Conservation (phyloP, 2,888 invertebrate species). For the Pseudococcus viburni region DNA sequence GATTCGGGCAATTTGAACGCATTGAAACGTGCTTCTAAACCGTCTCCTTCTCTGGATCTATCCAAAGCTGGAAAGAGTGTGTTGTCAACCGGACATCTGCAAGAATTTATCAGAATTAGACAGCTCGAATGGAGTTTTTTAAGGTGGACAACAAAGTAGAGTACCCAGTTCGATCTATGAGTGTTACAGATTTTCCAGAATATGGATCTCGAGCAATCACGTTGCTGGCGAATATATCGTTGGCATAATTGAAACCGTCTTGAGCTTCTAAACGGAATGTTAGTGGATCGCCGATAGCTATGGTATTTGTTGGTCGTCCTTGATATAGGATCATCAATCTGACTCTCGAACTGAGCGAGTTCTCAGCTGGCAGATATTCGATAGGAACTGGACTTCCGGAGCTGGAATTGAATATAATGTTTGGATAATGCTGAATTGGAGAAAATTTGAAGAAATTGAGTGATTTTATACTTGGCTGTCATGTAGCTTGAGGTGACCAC, state of each 20-base stretch:
- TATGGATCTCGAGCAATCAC: conserved; percentile 94
- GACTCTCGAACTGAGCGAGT: conserved; percentile 90
- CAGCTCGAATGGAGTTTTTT: neutral
- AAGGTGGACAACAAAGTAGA: neutral
- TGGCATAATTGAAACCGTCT: conserved; percentile 89
- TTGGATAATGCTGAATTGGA: neutral
- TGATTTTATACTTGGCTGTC: conserved; percentile 83
- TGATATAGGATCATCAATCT: conserved; percentile 89
- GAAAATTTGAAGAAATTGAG: neutral
- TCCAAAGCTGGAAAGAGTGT: conserved; percentile 93
- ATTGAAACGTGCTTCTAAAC: conserved; percentile 91
- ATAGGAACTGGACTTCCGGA: conserved; percentile 94
- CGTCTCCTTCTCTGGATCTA: conserved; percentile 87
- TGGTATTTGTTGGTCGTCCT: conserved; percentile 91
- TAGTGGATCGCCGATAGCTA: conserved; percentile 92
- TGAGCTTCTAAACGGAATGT: conserved; percentile 91
- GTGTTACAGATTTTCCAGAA: conserved; percentile 88
- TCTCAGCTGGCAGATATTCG: conserved; percentile 92
- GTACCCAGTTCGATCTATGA: conserved; percentile 91
- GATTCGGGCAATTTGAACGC: conserved; percentile 96
- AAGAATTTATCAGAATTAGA: conserved; percentile 68
- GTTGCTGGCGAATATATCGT: conserved; percentile 93
- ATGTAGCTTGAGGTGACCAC: conserved; percentile 94
- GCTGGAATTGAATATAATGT: conserved; percentile 72
- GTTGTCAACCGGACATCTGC: conserved; percentile 90